Percentiles rank a stretch among this genome's conserved stretches.
Evolutionary conservation across 2,888 invertebrate species (phyloP).

Genomic region (Oconnorella tubifera): DNA sequence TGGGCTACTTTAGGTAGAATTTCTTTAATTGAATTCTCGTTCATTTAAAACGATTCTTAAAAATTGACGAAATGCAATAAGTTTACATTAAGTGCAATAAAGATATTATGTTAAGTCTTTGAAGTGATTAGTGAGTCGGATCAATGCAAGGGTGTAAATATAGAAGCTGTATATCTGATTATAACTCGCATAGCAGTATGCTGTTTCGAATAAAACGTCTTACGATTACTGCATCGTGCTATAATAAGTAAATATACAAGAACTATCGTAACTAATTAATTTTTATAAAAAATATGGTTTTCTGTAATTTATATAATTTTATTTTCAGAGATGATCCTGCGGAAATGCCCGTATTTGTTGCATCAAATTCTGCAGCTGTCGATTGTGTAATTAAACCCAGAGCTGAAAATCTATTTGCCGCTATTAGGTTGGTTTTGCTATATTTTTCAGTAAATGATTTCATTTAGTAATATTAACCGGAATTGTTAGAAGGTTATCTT

Average conservation of each 20-base stretch:
- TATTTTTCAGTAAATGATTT: too few relatives aligned
- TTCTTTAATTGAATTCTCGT: background rate
- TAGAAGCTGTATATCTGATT: too few relatives aligned
- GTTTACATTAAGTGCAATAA: background rate
- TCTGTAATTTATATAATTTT: background rate
- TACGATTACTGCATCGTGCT: too few relatives aligned
- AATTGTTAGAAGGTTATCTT: too few relatives aligned
- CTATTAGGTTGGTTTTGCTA: slow-evolving; percentile 65
- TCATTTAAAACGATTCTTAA: background rate
- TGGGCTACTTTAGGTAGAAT: slow-evolving; percentile 82
- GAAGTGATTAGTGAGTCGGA: too few relatives aligned
- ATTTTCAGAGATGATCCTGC: slow-evolving; percentile 68
- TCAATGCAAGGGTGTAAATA: too few relatives aligned
- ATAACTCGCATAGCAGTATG: too few relatives aligned
- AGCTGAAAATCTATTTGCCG: slow-evolving; percentile 76
- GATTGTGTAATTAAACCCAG: slow-evolving; percentile 69
- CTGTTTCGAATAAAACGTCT: too few relatives aligned
- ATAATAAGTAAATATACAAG: too few relatives aligned
- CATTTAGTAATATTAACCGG: too few relatives aligned
- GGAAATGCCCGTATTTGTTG: slow-evolving; percentile 72
- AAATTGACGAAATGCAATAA: too few relatives aligned
- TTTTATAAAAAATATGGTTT: background rate
- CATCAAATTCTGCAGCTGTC: slow-evolving; percentile 68
- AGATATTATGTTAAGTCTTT: too few relatives aligned
- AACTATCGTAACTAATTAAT: background rate